phyloP scores from a whole-genome alignment of 2,888 invertebrate species.

The Drosophila conformis region DNA sequence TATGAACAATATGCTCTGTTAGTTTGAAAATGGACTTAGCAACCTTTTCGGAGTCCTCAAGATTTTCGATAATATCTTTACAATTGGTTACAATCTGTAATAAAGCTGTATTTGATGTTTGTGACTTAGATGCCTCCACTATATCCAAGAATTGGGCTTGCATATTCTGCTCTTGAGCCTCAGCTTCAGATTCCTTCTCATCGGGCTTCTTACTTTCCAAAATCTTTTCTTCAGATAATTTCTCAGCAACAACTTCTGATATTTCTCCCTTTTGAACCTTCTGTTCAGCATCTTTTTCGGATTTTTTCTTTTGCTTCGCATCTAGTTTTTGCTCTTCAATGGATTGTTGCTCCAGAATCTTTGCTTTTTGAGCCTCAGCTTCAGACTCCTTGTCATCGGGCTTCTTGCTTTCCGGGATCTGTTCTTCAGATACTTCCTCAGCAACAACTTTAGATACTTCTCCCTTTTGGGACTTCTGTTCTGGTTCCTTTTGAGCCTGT shows the following conservation, averaged over 20 bases:
- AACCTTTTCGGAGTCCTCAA: slow-evolving; percentile 49
- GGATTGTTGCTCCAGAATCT: not conserved
- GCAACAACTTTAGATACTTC: slow-evolving; percentile 2
- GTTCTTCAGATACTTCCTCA: not conserved
- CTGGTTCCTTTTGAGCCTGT: not conserved
- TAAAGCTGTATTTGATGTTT: not conserved
- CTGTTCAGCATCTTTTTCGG: not conserved
- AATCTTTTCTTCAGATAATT: not conserved
- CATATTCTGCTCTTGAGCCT: not conserved
- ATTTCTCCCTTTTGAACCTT: not conserved
- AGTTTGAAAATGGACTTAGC: slow-evolving; percentile 75
- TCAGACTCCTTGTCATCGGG: not conserved
- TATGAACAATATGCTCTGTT: slow-evolving; percentile 81
- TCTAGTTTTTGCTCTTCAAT: not conserved
- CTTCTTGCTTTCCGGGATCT: not conserved
- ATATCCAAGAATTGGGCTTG: not conserved
- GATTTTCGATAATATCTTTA: slow-evolving; percentile 47
- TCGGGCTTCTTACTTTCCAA: not conserved
- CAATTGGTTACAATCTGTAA: slow-evolving; percentile 21
- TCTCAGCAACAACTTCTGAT: not conserved
- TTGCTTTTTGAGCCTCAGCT: not conserved
- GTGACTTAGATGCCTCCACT: not conserved
- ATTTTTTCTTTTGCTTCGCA: not conserved
- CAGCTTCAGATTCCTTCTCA: not conserved
- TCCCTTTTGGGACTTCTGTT: not conserved